Conservation (phyloP, 64 coral and sea anemone species). For the Porites australiensis region DNA sequence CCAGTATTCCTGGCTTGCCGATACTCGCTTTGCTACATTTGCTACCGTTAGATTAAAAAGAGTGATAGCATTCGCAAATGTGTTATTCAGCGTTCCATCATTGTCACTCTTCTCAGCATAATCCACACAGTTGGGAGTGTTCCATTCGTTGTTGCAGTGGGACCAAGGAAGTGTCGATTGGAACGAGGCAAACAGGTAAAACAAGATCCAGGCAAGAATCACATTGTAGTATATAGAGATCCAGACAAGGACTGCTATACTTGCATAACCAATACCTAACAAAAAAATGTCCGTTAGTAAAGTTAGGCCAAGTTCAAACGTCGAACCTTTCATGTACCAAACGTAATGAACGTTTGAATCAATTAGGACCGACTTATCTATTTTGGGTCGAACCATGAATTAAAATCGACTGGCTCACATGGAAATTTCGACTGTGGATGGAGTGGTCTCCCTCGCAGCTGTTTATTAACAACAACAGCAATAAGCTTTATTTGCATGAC, state of each 20-base stretch:
- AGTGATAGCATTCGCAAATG: conserved; percentile 19
- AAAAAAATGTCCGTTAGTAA: neutral
- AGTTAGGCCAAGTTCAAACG: too few relatives aligned
- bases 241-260: conserved; percentile 62
- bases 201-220: conserved; percentile 70
- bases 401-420: too few relatives aligned
- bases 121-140: conserved; percentile 67
- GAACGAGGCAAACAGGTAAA: conserved; percentile 83
- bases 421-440: too few relatives aligned
- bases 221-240: conserved; percentile 81
- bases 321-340: too few relatives aligned
- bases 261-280: conserved; percentile 74
- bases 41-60: conserved; percentile 20
- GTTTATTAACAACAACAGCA: too few relatives aligned
- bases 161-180: conserved; percentile 78
- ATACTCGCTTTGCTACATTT: neutral
- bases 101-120: neutral
- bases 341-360: too few relatives aligned
- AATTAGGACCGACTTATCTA: too few relatives aligned
- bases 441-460: too few relatives aligned
- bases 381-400: too few relatives aligned
- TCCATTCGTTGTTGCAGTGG: conserved; percentile 76
- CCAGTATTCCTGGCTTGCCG: conserved; percentile 79
- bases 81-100: neutral
- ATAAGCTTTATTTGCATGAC: too few relatives aligned